These are phyloP conservation scores for Mycalesis mineus DNA, from an alignment of 2,888 invertebrate species.

Conservation along the genomic window DNA sequence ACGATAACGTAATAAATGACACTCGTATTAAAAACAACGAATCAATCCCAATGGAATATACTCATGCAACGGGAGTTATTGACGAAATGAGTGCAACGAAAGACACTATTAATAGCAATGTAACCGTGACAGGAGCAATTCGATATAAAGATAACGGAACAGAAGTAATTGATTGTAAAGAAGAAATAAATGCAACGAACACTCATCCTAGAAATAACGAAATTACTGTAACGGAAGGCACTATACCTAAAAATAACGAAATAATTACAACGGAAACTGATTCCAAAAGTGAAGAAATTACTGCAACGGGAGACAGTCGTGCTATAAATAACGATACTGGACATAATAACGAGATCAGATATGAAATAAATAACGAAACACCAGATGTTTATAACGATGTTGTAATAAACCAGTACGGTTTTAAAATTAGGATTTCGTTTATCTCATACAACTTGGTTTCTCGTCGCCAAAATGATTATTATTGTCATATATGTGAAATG, in stretches of 20 bases:
- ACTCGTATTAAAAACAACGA: no score
- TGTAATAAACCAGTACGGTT: conserved; percentile 24
- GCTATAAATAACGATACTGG: background rate
- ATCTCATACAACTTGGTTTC: conserved; percentile 29
- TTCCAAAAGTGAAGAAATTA: background rate
- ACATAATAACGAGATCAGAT: background rate
- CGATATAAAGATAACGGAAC: no score
- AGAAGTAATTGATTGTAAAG: no score
- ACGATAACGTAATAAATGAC: no score
- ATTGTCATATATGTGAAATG: conserved; percentile 32
- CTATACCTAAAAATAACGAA: no score
- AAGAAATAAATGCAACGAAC: no score
- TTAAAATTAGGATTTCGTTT: conserved; percentile 18
- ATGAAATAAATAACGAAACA: conserved; percentile 1
- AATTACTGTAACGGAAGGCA: background rate
- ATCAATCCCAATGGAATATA: no score
- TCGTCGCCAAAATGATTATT: conserved; percentile 8
- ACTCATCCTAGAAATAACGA: background rate
- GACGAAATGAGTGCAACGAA: background rate
- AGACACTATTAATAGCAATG: no score
- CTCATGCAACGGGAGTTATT: background rate
- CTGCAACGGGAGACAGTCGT: background rate
- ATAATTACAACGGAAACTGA: no score
- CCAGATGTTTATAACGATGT: conserved; percentile 14
- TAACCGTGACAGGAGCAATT: no score